phyloP scores from a whole-genome alignment of 2,888 invertebrate species.

The Mongoloraphidia duomilia region DNA sequence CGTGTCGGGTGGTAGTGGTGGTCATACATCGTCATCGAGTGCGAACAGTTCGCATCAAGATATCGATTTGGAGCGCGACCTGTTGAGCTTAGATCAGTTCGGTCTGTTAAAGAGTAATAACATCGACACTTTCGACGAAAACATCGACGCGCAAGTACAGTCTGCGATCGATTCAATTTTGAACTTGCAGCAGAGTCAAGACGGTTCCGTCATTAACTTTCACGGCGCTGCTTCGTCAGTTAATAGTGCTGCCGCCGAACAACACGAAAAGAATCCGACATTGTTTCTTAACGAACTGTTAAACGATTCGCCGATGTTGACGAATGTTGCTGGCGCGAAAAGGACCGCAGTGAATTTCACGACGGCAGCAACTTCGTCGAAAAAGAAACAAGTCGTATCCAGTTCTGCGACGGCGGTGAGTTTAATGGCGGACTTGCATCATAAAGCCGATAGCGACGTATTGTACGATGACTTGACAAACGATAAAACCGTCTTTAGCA shows the following conservation, averaged over 20 bases:
- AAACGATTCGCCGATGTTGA: not conserved
- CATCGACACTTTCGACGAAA: constrained; percentile 34
- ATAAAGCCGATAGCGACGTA: not conserved
- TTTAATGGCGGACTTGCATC: too few relatives aligned
- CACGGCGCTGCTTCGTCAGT: too few relatives aligned
- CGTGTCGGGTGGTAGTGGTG: not conserved
- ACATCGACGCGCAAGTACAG: constrained; percentile 62
- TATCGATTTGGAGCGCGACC: not conserved
- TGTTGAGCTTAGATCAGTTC: not conserved
- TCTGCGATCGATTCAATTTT: constrained; percentile 68
- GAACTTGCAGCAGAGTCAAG: constrained; percentile 44
- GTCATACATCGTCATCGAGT: not conserved
- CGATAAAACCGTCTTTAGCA: not conserved
- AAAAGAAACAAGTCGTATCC: too few relatives aligned
- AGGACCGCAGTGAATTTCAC: not conserved
- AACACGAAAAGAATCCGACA: not conserved
- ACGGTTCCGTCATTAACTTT: constrained; percentile 8
- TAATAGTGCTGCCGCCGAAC: not conserved
- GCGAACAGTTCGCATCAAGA: not conserved
- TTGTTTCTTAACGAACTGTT: constrained; percentile 4
- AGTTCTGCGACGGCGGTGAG: too few relatives aligned
- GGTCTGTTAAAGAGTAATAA: constrained; percentile 15
- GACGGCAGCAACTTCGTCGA: not conserved
- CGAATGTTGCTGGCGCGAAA: not conserved
- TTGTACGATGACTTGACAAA: constrained; percentile 1